phyloP scores from a whole-genome alignment of 2,797 vertebrate species.

The Enteromius anoplus region DNA sequence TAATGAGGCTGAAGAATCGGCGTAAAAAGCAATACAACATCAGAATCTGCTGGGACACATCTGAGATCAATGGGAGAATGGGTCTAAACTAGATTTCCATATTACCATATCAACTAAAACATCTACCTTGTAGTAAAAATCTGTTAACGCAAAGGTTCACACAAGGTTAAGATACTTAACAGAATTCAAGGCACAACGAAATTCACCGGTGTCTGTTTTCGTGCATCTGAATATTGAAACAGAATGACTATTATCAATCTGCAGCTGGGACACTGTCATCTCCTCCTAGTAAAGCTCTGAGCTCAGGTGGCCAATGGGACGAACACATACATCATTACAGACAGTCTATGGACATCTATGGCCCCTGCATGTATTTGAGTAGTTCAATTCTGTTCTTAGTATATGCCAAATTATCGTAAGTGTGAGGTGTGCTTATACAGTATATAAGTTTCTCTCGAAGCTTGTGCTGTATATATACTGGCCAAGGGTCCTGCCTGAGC shows the following conservation, averaged over 20 bases:
- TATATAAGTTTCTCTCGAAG: not conserved
- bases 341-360: constrained; percentile 26
- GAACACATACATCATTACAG: constrained; percentile 50
- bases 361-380: constrained; percentile 20
- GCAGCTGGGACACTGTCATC: constrained; percentile 56
- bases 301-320: constrained; percentile 55
- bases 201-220: constrained; percentile 17
- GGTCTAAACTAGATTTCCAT: not conserved
- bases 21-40: constrained; percentile 8
- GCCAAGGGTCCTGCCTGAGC: not conserved
- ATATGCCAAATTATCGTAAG: constrained; percentile 24
- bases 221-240: constrained; percentile 40
- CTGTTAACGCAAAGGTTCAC: not conserved
- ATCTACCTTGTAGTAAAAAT: not conserved
- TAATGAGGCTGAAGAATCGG: constrained; percentile 39
- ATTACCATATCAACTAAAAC: not conserved
- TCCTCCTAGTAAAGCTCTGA: constrained; percentile 19
- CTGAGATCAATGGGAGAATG: constrained; percentile 3
- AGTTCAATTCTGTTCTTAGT: constrained; percentile 18
- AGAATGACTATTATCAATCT: constrained; percentile 46
- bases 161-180: not conserved
- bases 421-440: not conserved
- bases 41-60: not conserved
- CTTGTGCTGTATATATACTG: not conserved
- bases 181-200: constrained; percentile 16